These are phyloP conservation scores for Pyrrhosoma nymphula DNA, from an alignment of 2,888 invertebrate genomes.

Conservation along the genomic window DNA sequence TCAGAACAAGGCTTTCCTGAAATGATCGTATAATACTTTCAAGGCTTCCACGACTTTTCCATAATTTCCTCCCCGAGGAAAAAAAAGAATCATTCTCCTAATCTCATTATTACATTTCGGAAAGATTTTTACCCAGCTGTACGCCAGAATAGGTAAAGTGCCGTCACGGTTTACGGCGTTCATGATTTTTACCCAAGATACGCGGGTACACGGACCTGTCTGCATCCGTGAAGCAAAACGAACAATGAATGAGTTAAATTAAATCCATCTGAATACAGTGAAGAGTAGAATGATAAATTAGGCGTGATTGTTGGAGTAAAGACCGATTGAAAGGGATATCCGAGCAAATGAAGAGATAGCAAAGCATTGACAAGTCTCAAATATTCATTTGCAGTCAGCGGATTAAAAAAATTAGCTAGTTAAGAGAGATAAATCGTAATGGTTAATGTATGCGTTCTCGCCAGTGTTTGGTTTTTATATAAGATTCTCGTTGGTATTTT, in stretches of 20 bases:
- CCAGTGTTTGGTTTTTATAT: too few relatives aligned
- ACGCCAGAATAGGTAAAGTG: background rate
- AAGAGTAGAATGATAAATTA: background rate
- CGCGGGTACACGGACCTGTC: background rate
- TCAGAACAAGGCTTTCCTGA: background rate
- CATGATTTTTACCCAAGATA: background rate
- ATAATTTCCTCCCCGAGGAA: background rate
- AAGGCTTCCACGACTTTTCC: background rate
- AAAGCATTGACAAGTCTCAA: background rate
- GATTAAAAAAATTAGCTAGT: too few relatives aligned
- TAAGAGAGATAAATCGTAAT: too few relatives aligned
- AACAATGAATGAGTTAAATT: background rate
- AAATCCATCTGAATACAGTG: background rate
- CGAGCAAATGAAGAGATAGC: background rate
- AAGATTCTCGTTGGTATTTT: too few relatives aligned
- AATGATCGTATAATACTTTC: background rate
- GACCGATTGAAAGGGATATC: background rate
- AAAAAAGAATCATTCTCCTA: background rate
- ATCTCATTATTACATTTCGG: background rate
- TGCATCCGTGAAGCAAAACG: background rate
- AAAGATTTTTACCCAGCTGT: background rate
- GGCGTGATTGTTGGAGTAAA: background rate
- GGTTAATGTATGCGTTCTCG: too few relatives aligned
- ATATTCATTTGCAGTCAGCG: background rate
- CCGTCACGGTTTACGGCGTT: background rate